Base-by-base conservation (phyloP, 2,797 vertebrate species). In the Acipenser oxyrinchus region DNA sequence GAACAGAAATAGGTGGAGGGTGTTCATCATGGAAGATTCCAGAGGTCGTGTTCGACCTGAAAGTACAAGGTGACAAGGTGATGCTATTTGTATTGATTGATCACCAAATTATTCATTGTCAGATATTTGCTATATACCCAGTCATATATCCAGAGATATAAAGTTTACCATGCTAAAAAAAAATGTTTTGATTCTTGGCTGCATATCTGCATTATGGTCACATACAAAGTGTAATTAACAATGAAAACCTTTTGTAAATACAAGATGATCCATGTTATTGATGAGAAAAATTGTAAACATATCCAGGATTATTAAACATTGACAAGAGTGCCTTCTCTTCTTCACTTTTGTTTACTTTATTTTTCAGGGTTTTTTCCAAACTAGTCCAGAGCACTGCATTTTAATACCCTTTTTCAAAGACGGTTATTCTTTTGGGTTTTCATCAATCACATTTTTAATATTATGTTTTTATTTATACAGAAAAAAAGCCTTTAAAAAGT, bases 391-490 rank as follows among this genome's bases (percentile, higher is more conserved):
- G 37, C 37, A 37, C n/a, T 8, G 67, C 66, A 67, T 61, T 51
- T 61, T 60, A 67, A 51, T 65, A 52, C 64, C 13, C 51, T 23
- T 6, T 18, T 67, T 15, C 7, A 13, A 10, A 48, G 59, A 63
- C 52, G 48, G 23, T 3, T 51, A 49, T 64, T 49, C 50, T 68
- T 68, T 63, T 12, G 58, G 23, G 51, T 57, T 51, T 11, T 55
- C 66, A 68, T 68, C 62, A 68, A 63, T 68, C 67, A 68, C 11
- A 55, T 57, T 62, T 59, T 59, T 57, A 15, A 68, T 63, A 68
- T 68, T 59, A 68, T n/a, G 10, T 51, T 49, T 68, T 37, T 37
- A 37, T 37, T 37, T 37, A 37, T 5, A 37, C 37, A 37, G 5
- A 37, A 37, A 4, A 37, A 37, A 37, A 37, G 37, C 37, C 37